Percentiles rank a stretch among this genome's conserved stretches.
phyloP scores from a whole-genome alignment of 1,140 invertebrate species.

The Calephelis nemesis region DNA sequence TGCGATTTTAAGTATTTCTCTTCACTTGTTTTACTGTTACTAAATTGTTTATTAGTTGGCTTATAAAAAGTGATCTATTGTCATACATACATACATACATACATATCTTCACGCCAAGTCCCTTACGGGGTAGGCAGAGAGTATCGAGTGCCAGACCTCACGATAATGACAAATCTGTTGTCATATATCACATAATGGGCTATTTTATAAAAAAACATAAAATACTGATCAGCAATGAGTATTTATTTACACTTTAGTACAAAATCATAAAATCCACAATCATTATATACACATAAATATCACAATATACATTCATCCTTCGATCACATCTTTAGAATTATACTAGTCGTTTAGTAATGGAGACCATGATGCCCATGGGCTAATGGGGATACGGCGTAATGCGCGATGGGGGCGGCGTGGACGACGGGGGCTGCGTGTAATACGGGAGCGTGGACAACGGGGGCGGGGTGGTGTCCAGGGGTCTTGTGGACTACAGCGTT shows the following conservation, averaged over 20 bases:
- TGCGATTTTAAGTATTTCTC: too few relatives aligned
- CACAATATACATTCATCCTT: slow-evolving; percentile 70
- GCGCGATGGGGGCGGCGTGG: slow-evolving; percentile 44
- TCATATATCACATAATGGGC: neutral
- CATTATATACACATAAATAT: slow-evolving; percentile 74
- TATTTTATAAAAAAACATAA: slow-evolving; percentile 33
- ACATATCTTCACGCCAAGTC: too few relatives aligned
- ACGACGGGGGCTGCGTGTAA: slow-evolving; percentile 45
- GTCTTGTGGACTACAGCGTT: slow-evolving; percentile 78
- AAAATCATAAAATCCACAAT: slow-evolving; percentile 46
- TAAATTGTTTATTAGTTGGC: too few relatives aligned
- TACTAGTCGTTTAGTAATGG: slow-evolving; percentile 61
- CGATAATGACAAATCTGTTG: too few relatives aligned
- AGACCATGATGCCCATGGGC: slow-evolving; percentile 68
- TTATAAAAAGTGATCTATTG: too few relatives aligned
- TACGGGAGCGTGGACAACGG: slow-evolving; percentile 54
- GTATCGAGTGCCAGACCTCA: too few relatives aligned
- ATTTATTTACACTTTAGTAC: slow-evolving; percentile 75
- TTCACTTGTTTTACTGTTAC: too few relatives aligned
- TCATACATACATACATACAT: too few relatives aligned
- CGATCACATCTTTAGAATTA: slow-evolving; percentile 50
- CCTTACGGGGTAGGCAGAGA: too few relatives aligned
- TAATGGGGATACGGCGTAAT: slow-evolving; percentile 38
- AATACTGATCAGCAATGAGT: slow-evolving; percentile 64
- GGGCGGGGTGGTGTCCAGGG: slow-evolving; percentile 69